Percentiles rank a stretch among this genome's conserved stretches.
These are phyloP conservation scores for Myotis daubentonii DNA, from an alignment of 2,797 vertebrate genomes.

Conservation along the genomic window DNA sequence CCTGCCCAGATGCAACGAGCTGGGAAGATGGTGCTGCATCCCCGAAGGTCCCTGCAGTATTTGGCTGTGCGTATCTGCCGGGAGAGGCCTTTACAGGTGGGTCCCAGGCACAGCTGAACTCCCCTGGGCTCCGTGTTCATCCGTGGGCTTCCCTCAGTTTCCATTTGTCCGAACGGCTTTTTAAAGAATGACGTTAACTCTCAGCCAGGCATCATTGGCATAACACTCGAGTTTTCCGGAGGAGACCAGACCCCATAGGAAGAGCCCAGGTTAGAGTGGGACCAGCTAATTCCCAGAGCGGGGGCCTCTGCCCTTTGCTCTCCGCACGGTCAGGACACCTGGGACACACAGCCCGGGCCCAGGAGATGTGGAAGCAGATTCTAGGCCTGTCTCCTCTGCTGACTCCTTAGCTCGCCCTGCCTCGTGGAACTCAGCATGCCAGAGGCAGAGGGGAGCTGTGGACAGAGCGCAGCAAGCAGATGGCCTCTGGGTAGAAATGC, in stretches of 20 bases:
- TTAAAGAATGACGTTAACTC: constrained; percentile 9
- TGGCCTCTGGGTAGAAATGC: neutral
- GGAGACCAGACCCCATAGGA: neutral
- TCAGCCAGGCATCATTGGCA: neutral
- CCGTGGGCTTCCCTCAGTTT: neutral
- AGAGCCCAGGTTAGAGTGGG: neutral
- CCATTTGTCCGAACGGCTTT: neutral
- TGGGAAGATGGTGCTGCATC: neutral
- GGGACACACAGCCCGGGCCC: neutral
- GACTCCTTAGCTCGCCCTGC: neutral
- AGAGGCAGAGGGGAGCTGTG: neutral
- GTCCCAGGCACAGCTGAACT: neutral
- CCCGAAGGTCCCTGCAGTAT: neutral
- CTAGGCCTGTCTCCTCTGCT: neutral
- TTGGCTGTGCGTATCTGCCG: neutral
- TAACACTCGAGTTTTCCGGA: neutral
- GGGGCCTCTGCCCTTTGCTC: neutral
- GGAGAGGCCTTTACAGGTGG: neutral
- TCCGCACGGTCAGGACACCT: neutral
- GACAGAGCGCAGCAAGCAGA: neutral
- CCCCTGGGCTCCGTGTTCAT: neutral
- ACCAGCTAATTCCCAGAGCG: neutral
- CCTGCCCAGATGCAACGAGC: neutral
- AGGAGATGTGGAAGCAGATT: neutral
- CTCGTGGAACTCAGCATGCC: neutral